Base-by-base conservation (phyloP, 1,140 invertebrate species). In the Fopius arisanus region DNA sequence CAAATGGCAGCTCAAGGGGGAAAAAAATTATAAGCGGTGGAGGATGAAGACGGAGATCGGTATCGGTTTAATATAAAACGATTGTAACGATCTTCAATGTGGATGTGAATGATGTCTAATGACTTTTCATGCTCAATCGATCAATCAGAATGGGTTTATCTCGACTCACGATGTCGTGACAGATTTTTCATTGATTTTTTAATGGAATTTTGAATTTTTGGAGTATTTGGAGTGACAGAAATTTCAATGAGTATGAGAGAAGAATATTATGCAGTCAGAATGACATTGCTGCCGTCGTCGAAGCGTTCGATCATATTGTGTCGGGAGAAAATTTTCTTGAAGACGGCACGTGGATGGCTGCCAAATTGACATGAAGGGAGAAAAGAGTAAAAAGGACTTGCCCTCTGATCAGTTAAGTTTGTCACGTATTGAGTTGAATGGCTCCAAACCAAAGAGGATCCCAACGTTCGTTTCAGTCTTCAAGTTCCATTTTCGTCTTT, bases 11-110 rank as follows among this genome's bases (percentile, higher is more conserved):
- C 62, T 37, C n/a, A 65, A 33, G 29, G 16, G 21, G 14, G n/a
- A 65, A 65, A 65, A 29, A 65, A 59, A 26, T 66, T 28, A 67
- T 31, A 67, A 37, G 33, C 19, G 65, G 16, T 40, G 37, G 14
- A 28, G 33, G 19, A 43, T 66, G 63, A 66, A 66, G 70, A 29
- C 14, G 31, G 31, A 40, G 29, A 75, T 75, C 72, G 77, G 71
- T 76, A 73, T 77, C 75, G 74, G 72, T 82, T 83, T 81, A 77
- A 82, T 81, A 82, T 78, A 79, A 81, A 81, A 77, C 75, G 78
- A 81, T 82, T 82, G 80, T 80, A 12, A 81, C 79, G 73, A 79
- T 75, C 43, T 67, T 67, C 75, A 82, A 81, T 73, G 74, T 68
- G 71, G 75, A 83, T 81, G 59, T 59, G 62, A 70, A 67, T 41